Conservation (phyloP, 2,888 invertebrate genomes). For the Dilophus febrilis region DNA sequence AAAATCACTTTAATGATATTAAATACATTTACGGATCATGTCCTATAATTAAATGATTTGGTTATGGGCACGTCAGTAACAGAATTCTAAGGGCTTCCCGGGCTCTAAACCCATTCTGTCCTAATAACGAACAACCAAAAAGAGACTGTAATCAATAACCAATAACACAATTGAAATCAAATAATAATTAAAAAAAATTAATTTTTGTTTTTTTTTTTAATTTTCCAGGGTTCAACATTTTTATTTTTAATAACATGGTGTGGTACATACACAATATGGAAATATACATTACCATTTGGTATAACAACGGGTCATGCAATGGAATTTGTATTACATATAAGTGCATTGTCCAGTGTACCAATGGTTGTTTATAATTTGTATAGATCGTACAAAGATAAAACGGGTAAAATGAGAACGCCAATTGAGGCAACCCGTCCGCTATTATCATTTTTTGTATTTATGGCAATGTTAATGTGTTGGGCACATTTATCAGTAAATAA, state of each 20-base stretch:
- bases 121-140: too few species aligned
- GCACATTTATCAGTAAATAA: conserved; percentile 60
- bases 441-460: conserved; percentile 56
- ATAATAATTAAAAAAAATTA: background rate
- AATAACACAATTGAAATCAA: too few species aligned
- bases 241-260: conserved; percentile 40
- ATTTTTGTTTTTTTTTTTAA: too few species aligned
- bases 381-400: conserved; percentile 70
- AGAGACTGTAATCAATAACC: too few species aligned
- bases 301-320: conserved; percentile 62
- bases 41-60: too few species aligned
- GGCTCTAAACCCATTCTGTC: too few species aligned
- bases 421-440: conserved; percentile 78
- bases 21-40: too few species aligned
- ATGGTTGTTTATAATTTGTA: conserved; percentile 85
- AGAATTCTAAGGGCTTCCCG: too few species aligned
- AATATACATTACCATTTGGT: conserved; percentile 53
- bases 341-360: conserved; percentile 75
- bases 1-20: too few species aligned
- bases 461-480: conserved; percentile 65
- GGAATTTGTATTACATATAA: conserved; percentile 71
- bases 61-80: too few species aligned
- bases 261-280: conserved; percentile 69
- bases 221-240: conserved; percentile 35
- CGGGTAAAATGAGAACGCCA: conserved; percentile 68